Percentiles rank a stretch among this genome's conserved stretches.
phyloP scores from a whole-genome alignment of 2,113 vertebrate genomes.

The Corapipo altera region DNA sequence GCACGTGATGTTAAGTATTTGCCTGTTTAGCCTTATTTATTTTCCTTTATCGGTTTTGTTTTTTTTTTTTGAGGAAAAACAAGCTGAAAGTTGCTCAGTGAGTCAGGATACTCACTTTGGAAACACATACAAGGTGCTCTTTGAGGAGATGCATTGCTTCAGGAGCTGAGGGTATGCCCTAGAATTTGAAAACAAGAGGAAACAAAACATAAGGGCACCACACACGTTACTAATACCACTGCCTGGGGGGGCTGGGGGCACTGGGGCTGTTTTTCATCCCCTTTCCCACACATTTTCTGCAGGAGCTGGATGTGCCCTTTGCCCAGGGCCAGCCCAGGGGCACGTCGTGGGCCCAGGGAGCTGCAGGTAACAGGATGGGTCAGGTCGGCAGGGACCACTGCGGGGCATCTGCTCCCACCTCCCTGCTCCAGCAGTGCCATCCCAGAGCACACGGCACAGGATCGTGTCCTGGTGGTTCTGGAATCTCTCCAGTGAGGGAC shows the following conservation, averaged over 20 bases:
- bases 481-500: fast-evolving
- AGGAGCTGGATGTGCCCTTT: fast-evolving
- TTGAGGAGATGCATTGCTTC: fast-evolving
- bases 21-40: neutral
- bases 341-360: neutral
- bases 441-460: neutral
- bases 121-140: neutral
- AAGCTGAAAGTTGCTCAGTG: fast-evolving
- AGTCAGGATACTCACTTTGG: fast-evolving
- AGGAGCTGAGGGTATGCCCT: fast-evolving
- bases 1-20: fast-evolving
- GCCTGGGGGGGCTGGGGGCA: fast-evolving
- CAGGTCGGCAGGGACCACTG: neutral
- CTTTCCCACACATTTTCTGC: fast-evolving
- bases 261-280: fast-evolving
- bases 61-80: neutral
- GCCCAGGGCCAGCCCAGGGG: no score
- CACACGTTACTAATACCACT: fast-evolving
- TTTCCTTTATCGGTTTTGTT: fast-evolving
- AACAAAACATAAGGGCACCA: no score
- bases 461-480: fast-evolving
- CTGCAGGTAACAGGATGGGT: fast-evolving
- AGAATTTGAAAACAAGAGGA: fast-evolving
- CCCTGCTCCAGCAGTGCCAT: fast-evolving
- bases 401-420: fast-evolving